A percentile compares a stretch with the other conserved stretches of the same genome.
Evolutionary conservation across 2,888 invertebrate genomes (phyloP).

Genomic region (Tuberolachnus salignus): DNA sequence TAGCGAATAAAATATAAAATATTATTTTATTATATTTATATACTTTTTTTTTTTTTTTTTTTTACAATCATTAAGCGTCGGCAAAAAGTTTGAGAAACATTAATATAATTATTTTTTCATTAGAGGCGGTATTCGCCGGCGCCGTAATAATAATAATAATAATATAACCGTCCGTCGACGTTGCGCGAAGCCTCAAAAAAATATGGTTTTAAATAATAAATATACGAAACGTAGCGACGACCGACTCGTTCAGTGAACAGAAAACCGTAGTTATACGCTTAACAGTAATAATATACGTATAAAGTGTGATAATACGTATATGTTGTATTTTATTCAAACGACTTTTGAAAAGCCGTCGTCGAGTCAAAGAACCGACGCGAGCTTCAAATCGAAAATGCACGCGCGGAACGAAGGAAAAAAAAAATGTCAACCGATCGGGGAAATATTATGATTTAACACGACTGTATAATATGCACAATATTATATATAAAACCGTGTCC

Average conservation of each 20-base stretch:
- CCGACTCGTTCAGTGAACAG: no score
- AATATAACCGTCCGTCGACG: neutral
- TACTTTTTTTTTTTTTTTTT: neutral
- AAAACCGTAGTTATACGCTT: no score
- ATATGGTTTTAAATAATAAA: neutral
- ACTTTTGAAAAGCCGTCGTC: no score
- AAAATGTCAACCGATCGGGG: no score
- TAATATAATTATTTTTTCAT: conserved; percentile 30
- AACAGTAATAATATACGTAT: neutral
- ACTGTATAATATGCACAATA: no score
- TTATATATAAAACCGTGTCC: no score
- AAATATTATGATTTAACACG: no score
- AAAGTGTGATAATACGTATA: neutral
- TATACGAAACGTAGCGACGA: neutral
- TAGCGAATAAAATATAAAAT: neutral
- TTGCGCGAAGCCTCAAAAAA: conserved; percentile 10
- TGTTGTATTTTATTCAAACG: no score
- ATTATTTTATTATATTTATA: neutral
- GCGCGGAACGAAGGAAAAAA: no score
- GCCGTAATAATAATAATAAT: conserved; percentile 11
- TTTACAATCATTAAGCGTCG: neutral
- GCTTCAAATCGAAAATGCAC: no score
- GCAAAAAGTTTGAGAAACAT: conserved; percentile 16
- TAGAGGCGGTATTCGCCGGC: neutral
- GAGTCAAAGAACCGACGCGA: no score